Conservation (phyloP, 2,113 vertebrate species). For the Crotalus tigris region DNA sequence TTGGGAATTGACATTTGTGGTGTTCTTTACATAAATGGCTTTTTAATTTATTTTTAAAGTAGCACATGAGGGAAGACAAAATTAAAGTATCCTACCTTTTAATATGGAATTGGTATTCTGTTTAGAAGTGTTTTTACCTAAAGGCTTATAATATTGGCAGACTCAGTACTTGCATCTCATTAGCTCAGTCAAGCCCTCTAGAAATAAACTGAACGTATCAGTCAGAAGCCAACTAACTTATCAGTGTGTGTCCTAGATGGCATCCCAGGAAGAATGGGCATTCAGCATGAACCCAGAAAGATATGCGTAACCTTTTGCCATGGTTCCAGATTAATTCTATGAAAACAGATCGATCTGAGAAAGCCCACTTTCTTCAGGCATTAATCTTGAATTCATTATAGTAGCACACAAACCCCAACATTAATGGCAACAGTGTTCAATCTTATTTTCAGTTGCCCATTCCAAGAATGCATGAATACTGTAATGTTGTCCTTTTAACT, state of each 20-base stretch:
- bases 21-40: neutral
- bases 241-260: neutral
- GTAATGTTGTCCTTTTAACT: neutral
- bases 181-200: neutral
- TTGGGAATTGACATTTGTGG: neutral
- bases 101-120: neutral
- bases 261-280: neutral
- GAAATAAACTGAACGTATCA: neutral
- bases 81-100: neutral
- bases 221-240: neutral
- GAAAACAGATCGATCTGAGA: neutral
- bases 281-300: neutral
- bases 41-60: neutral
- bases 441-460: neutral
- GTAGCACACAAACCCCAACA: neutral
- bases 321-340: neutral
- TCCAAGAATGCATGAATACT: neutral
- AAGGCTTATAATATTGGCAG: neutral
- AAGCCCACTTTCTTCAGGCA: neutral
- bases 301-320: neutral
- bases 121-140: neutral
- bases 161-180: neutral
- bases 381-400: neutral
- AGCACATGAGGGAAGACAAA: neutral
- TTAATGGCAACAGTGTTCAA: neutral